Evolutionary conservation across 1,140 invertebrate species (phyloP).

Genomic region (Drosophila trapezifrons): DNA sequence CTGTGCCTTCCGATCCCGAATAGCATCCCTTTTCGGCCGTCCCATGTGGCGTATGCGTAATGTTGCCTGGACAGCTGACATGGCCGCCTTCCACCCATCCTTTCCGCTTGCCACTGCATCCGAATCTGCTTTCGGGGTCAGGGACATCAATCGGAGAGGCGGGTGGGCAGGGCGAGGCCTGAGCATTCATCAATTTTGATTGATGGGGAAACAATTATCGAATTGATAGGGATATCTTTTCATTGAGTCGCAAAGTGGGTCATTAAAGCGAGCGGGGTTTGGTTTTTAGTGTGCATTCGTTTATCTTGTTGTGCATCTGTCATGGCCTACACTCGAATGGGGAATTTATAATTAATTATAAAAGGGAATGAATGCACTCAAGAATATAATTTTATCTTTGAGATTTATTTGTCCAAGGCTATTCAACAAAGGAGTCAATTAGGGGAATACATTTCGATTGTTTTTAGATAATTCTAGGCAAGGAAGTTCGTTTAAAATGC

Average conservation of each 20-base stretch:
- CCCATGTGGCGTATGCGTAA: conserved; percentile 75
- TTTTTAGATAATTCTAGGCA: neutral
- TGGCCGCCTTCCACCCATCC: conserved; percentile 20
- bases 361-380: neutral
- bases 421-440: neutral
- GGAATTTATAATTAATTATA: conserved; percentile 5
- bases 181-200: conserved; percentile 40
- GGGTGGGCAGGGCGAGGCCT: neutral
- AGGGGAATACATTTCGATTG: neutral
- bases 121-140: conserved; percentile 31
- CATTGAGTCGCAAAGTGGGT: conserved; percentile 27
- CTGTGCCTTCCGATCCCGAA: conserved; percentile 9
- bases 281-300: conserved; percentile 15
- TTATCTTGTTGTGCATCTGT: conserved; percentile 17
- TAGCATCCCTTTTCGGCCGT: conserved; percentile 16
- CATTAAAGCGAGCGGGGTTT: conserved; percentile 13
- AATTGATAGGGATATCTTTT: conserved; percentile 28
- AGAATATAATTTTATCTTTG: conserved; percentile 6
- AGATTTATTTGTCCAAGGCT: conserved; percentile 4
- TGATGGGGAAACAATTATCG: conserved; percentile 40
- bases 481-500: neutral
- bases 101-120: conserved; percentile 31
- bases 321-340: neutral
- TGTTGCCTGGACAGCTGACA: conserved; percentile 53
- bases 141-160: conserved; percentile 7